Base-by-base conservation (phyloP, 1,140 invertebrate species). In the Hyles euphorbiae region DNA sequence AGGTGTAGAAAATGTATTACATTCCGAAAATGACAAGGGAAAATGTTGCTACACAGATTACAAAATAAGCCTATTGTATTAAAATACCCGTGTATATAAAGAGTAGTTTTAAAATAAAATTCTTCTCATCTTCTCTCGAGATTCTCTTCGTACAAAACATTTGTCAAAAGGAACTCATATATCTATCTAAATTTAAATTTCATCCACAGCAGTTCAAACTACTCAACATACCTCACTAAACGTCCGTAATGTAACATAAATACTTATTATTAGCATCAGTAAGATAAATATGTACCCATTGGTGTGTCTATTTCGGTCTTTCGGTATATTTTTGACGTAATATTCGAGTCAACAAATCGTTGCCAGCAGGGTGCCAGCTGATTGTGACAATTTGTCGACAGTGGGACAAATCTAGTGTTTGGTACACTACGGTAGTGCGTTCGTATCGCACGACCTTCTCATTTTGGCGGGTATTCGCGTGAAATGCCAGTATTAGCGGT, bases 331-430 rank as follows among this genome's bases (percentile, higher is more conserved):
- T 58, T 56, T 57, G 55, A 62, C 55, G 60, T 56, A 62, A 58
- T 46, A 53, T 43, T 40, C 40, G 49, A 56, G 53, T 53, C 22
- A 62, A 62, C 55, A 62, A 48, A 53, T 6, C 10, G 12, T 22
- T 56, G 56, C 56, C 60, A 62, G 60, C 60, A 57, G 55, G 12
- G 36, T 56, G 56, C 56, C 60, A 62, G 60, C 60, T 62, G 60
- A 62, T 62, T 53, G 51, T 54, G 60, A 62, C 56, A 62, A 58
- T 62, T 57, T 40, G 60, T 32, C 53, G 55, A 62, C 55, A 57
- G 4, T 34, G 3, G 47, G 47, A 62, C 55, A 49, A 53, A 53
- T 58, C 56, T 53, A 22, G 43, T 51, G 43, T 34, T 34, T 11
- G n/a, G 43, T 34, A 53, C 43, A 49, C 49, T 22, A 54, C 47